Evolutionary conservation across 1,140 invertebrate species (phyloP).

Genomic region (Meloidogyne chitwoodi): DNA sequence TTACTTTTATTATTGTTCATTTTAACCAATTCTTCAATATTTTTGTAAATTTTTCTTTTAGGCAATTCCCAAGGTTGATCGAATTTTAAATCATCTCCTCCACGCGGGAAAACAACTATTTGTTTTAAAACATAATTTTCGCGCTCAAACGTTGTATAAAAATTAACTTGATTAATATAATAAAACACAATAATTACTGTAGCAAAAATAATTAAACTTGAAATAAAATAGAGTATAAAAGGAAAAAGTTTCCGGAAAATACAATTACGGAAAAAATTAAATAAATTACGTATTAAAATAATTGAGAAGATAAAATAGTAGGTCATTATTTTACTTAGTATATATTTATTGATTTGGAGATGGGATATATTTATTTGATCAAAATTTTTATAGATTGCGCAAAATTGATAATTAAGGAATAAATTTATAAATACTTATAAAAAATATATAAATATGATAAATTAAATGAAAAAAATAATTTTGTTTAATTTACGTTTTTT

Average conservation of each 20-base stretch:
- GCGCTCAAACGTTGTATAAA: neutral
- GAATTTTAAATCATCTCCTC: slow-evolving; percentile 39
- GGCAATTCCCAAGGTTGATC: slow-evolving; percentile 37
- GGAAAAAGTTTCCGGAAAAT: neutral
- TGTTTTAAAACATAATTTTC: neutral
- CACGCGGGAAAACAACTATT: neutral
- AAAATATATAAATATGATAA: slow-evolving; percentile 10
- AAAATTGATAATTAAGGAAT: too few species aligned
- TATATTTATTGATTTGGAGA: too few species aligned
- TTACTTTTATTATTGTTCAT: neutral
- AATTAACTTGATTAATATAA: neutral
- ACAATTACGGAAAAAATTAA: neutral
- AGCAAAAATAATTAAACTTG: neutral
- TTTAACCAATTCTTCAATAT: neutral
- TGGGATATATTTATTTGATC: too few species aligned
- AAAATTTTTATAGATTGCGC: neutral
- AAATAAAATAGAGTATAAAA: neutral
- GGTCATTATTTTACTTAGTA: neutral
- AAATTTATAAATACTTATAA: too few species aligned
- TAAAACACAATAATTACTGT: neutral
- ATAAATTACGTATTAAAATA: neutral
- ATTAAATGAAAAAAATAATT: neutral
- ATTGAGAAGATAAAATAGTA: neutral
- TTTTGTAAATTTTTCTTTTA: neutral
- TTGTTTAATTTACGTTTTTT: too few species aligned